Evolutionary conservation across 2,797 vertebrate species (phyloP).

Genomic region (Sebastes nivosus): DNA sequence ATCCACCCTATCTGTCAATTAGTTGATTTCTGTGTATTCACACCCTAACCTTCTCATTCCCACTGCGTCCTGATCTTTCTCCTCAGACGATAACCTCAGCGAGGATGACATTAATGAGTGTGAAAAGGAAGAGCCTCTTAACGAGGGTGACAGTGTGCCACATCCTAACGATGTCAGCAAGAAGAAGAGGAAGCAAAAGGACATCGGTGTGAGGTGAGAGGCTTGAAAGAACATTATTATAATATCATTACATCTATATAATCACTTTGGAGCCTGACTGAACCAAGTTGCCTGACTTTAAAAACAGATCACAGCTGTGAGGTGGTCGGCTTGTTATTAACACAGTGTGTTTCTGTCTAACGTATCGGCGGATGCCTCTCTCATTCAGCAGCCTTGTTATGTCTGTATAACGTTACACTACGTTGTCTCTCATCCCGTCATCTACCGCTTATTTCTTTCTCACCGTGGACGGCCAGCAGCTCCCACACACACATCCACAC

Average conservation of each 20-base stretch:
- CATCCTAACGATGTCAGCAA: conserved; percentile 45
- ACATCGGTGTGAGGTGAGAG: conserved; percentile 74
- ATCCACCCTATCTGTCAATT: background rate
- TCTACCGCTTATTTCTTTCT: too few relatives aligned
- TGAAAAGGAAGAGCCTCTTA: conserved; percentile 88
- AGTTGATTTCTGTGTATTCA: background rate
- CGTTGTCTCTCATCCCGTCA: too few relatives aligned
- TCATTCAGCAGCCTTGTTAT: too few relatives aligned
- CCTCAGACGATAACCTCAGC: conserved; percentile 91
- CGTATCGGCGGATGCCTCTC: too few relatives aligned
- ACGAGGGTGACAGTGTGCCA: conserved; percentile 57
- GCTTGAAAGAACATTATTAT: background rate
- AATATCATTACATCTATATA: background rate
- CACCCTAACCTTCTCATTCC: background rate
- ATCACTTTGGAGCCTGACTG: background rate
- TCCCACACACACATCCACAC: too few relatives aligned
- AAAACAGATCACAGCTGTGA: too few relatives aligned
- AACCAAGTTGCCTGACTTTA: too few relatives aligned
- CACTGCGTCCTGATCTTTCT: background rate
- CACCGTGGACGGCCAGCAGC: too few relatives aligned
- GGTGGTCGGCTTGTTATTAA: too few relatives aligned
- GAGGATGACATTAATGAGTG: conserved; percentile 93
- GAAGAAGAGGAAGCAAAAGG: conserved; percentile 74
- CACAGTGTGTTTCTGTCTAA: too few relatives aligned
- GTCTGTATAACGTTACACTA: too few relatives aligned